Evolutionary conservation across 2,113 vertebrate species (phyloP).

Genomic region (Clinocottus analis): DNA sequence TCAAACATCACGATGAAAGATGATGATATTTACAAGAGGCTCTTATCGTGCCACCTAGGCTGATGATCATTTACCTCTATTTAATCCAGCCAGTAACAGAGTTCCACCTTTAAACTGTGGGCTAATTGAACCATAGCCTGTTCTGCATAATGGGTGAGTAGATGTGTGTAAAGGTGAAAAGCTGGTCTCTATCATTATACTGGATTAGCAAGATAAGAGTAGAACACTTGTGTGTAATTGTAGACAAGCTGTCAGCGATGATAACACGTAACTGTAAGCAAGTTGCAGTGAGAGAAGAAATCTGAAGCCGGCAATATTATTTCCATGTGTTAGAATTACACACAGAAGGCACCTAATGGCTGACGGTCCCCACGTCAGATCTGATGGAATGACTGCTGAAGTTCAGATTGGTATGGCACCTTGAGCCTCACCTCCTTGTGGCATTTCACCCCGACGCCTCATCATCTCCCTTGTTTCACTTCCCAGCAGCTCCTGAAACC

Average conservation of each 20-base stretch:
- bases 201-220: not conserved
- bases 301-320: not conserved
- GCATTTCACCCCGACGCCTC: not conserved
- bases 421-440: not conserved
- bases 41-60: constrained; percentile 12
- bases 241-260: too few relatives aligned
- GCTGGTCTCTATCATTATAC: constrained; percentile 5
- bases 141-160: not conserved
- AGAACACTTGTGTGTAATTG: not conserved
- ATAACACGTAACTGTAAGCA: not conserved
- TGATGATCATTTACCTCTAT: constrained; percentile 30
- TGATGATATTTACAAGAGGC: constrained; percentile 26
- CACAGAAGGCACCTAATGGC: not conserved
- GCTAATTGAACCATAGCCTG: constrained; percentile 5
- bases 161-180: not conserved
- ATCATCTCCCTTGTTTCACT: not conserved
- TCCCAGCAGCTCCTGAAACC: not conserved
- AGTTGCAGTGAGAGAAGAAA: not conserved
- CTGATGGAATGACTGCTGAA: not conserved
- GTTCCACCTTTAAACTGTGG: constrained; percentile 20
- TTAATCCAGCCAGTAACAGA: not conserved
- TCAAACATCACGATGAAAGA: not conserved
- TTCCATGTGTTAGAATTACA: not conserved
- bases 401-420: not conserved
- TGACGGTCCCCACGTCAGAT: not conserved